These are phyloP conservation scores for Bettongia penicillata DNA, from an alignment of 2,113 vertebrate genomes.

Conservation along the genomic window DNA sequence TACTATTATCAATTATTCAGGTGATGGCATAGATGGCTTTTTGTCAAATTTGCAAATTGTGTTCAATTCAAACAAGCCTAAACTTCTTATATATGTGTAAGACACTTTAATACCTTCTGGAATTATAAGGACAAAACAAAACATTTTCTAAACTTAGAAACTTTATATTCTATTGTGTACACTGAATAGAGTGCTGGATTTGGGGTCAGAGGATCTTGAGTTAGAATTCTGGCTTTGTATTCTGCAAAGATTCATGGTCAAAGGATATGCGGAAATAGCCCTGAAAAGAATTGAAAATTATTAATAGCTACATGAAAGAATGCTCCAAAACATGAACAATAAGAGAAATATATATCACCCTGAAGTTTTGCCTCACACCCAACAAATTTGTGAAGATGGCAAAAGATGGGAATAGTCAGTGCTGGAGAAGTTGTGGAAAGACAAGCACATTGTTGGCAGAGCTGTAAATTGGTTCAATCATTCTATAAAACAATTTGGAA, in stretches of 20 bases:
- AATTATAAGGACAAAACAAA: background rate
- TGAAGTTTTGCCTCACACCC: background rate
- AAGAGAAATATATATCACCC: background rate
- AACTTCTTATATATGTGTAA: background rate
- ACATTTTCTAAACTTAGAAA: background rate
- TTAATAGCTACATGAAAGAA: background rate
- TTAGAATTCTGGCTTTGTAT: background rate
- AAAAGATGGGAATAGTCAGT: background rate
- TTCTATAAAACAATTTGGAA: background rate
- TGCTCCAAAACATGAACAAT: background rate
- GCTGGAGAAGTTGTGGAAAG: background rate
- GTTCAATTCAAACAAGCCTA: background rate
- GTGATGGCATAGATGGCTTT: background rate
- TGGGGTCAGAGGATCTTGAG: background rate
- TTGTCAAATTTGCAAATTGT: background rate
- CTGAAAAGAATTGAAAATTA: background rate
- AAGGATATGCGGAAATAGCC: background rate
- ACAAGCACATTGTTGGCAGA: background rate
- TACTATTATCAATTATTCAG: background rate
- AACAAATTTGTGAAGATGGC: background rate
- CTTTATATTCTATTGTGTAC: background rate
- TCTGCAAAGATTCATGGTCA: background rate
- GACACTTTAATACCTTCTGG: background rate
- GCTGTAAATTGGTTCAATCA: background rate
- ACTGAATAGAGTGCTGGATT: background rate